Evolutionary conservation across 2,797 vertebrate genomes (phyloP).

Genomic region (Rachycentron canadum): DNA sequence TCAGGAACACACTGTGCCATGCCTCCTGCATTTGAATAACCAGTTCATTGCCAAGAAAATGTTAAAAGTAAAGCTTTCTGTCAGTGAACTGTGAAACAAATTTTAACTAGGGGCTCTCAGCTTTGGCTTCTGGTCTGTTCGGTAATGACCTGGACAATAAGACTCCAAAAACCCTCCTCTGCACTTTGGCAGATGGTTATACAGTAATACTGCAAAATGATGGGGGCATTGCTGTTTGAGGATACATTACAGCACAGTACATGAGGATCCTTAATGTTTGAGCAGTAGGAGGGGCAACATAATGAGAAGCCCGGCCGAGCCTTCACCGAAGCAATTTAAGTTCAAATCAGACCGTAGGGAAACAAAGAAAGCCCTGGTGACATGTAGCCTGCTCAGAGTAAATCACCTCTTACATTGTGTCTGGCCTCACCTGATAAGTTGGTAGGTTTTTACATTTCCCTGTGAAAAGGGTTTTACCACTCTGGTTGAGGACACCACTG

Average conservation of each 20-base stretch:
- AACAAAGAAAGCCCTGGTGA: slow-evolving; percentile 79
- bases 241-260: slow-evolving; percentile 44
- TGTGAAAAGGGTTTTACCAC: slow-evolving; percentile 78
- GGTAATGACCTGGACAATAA: slow-evolving; percentile 65
- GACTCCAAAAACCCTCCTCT: slow-evolving; percentile 56
- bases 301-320: slow-evolving; percentile 73
- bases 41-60: too few species aligned
- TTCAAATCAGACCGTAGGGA: slow-evolving; percentile 84
- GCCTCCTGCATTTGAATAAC: neutral
- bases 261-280: slow-evolving; percentile 66
- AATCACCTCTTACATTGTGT: slow-evolving; percentile 84
- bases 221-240: slow-evolving; percentile 75
- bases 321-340: slow-evolving; percentile 84
- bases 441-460: slow-evolving; percentile 81
- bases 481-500: slow-evolving; percentile 73
- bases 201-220: slow-evolving; percentile 68
- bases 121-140: slow-evolving; percentile 44
- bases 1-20: neutral
- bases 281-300: slow-evolving; percentile 72
- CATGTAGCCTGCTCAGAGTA: slow-evolving; percentile 79
- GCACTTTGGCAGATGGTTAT: slow-evolving; percentile 52
- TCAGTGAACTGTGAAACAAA: neutral
- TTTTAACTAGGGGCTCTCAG: neutral
- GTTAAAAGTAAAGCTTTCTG: too few species aligned
- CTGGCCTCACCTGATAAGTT: slow-evolving; percentile 80